A percentile compares a stretch with the other conserved stretches of the same genome.
phyloP scores from a whole-genome alignment of 2,888 invertebrate genomes.

The Vesta saturnalis region DNA sequence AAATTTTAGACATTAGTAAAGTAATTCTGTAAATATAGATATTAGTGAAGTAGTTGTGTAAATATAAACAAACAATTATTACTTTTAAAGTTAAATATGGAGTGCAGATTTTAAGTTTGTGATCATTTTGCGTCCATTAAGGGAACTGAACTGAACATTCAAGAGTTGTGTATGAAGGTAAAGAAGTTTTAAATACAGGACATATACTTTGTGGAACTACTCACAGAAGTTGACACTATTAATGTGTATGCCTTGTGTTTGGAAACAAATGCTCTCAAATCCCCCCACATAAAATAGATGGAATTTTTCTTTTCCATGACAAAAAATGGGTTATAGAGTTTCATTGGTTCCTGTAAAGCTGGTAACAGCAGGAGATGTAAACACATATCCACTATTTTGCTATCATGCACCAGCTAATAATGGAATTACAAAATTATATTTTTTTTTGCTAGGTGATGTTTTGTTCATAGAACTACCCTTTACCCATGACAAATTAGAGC shows the following conservation, averaged over 20 bases:
- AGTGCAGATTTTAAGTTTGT: background rate
- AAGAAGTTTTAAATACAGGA: slow-evolving; percentile 18
- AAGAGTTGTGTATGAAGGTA: slow-evolving; percentile 15
- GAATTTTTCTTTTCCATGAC: background rate
- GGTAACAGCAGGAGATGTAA: slow-evolving; percentile 14
- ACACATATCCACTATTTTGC: slow-evolving; percentile 3
- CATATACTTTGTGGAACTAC: slow-evolving; percentile 21
- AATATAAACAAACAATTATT: too few relatives aligned
- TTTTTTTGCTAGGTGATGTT: slow-evolving; percentile 3
- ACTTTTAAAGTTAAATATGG: too few relatives aligned
- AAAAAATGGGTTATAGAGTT: background rate
- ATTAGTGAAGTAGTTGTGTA: too few relatives aligned
- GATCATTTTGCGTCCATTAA: background rate
- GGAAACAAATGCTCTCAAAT: slow-evolving; percentile 19
- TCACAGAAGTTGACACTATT: background rate
- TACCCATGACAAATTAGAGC: slow-evolving; percentile 4
- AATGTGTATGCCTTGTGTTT: slow-evolving; percentile 22
- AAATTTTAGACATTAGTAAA: too few relatives aligned
- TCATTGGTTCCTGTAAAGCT: slow-evolving; percentile 14
- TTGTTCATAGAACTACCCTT: background rate
- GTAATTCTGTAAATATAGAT: too few relatives aligned
- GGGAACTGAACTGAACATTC: slow-evolving; percentile 14
- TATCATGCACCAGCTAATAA: slow-evolving; percentile 4
- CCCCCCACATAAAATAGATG: slow-evolving; percentile 16
- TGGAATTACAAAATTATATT: slow-evolving; percentile 2